A percentile compares a stretch with the other conserved stretches of the same genome.
Evolutionary conservation across 2,888 invertebrate species (phyloP).

Genomic region (Dysmachus trigonus): DNA sequence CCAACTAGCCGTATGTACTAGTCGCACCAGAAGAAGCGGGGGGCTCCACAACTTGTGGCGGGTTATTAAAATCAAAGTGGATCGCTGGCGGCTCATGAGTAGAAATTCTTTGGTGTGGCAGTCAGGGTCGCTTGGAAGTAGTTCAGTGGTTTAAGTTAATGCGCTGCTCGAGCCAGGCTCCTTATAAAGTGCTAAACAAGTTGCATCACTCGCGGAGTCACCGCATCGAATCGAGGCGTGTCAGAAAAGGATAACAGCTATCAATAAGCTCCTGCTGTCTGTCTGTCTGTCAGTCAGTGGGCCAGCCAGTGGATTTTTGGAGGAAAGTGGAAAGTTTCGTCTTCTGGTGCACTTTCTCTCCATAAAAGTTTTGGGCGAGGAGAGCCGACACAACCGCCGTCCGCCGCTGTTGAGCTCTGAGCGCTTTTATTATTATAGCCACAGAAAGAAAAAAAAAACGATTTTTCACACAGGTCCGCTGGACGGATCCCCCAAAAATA

Average conservation of each 20-base stretch:
- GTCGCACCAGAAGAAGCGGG: background rate
- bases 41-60: background rate
- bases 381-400: no score
- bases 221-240: background rate
- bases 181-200: background rate
- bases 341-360: conserved; percentile 29
- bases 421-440: background rate
- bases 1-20: background rate
- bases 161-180: background rate
- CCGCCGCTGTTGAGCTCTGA: background rate
- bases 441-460: conserved; percentile 29
- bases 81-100: conserved; percentile 16
- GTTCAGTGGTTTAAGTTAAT: background rate
- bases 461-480: conserved; percentile 17
- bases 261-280: background rate
- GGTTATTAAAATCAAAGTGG: conserved; percentile 34
- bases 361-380: background rate
- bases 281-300: background rate
- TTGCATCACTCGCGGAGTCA: background rate
- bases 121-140: background rate
- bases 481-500: conserved; percentile 1
- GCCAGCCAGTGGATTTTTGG: background rate
- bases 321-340: conserved; percentile 23
- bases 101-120: conserved; percentile 2
- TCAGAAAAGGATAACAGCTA: conserved; percentile 29